Base-by-base conservation (phyloP, 1,140 invertebrate genomes). In the Platorchestia sp. region DNA sequence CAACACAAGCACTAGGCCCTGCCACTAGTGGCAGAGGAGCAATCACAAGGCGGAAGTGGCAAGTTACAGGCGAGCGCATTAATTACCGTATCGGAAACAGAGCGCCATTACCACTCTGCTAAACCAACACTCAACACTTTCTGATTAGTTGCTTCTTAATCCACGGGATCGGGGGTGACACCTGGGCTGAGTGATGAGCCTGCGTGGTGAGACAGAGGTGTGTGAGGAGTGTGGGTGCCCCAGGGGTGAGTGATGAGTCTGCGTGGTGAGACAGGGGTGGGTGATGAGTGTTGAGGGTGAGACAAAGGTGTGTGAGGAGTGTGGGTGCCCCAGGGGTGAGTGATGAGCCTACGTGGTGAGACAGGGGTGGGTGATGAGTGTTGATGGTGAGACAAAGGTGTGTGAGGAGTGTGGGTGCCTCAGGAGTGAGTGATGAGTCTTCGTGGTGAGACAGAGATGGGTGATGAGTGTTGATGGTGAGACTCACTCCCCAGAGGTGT, bases 81-180 rank as follows among this genome's bases (percentile, higher is more conserved):
- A 45, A 93, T 93, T 93, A 93, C 10, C 7, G 45, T 47, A 93
- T 93, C 43, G 91, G 91, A 93, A 93, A 93, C 91, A 93, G 91
- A 93, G 45, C 45, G 43, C 45, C 91, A 93, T 93, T 93, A 93
- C 45, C 91, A 93, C 91, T 93, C 91, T 16, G 91, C 47, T 93
- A 93, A 93, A 93, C 91, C 40, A 93, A 93, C 91, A 93, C 1
- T 47, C 6, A 10, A 27, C 44, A 93, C 7, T 93, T 93, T 10
- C 14, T 43, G 89, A 44, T 91, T 47, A 93, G 41, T 42, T 40
- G 91, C 91, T 93, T 3, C 43, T 93, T 45, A 93, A 45, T 47
- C 42, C 22, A 22, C 5, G 42, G 44, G 16, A 14, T 1, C 22
- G 14, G 36, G 3, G 22, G 41, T 7, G 89, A 91, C 41, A 91